Base-by-base conservation (phyloP, 2,797 vertebrate species). In the Geotrypetes seraphini region DNA sequence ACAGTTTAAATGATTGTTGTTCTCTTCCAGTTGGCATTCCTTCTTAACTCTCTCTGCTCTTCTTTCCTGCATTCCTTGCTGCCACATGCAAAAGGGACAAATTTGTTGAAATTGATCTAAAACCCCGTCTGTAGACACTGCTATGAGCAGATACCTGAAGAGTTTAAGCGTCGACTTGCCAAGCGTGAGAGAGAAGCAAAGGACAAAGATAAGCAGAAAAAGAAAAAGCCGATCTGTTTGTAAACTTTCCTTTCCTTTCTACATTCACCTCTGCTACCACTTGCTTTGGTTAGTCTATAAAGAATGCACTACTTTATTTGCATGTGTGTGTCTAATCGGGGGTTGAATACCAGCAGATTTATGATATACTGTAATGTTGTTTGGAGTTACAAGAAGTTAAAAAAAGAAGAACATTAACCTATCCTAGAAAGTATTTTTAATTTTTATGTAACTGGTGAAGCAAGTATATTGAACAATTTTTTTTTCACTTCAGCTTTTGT, bases 41-140 rank as follows among this genome's bases (percentile, higher is more conserved):
- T 45, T 50, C 54, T 68, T 72, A 72, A 73, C 49, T 30, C 48
- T 36, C n/a, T 70, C 45, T 58, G 27, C 36, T 70, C 21, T 75
- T 73, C 42, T 71, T 31, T 71, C 52, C 58, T 63, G 57, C 69
- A 9, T 66, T 61, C 64, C 60, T 63, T 59, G 60, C 39, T 61
- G 41, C 46, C 45, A 39, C 60, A 36, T 61, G 67, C 66, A 53
- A 63, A 85, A 97, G 92, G 80, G 87, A 96, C 76, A 98, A 92
- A 57, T 98, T 98, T 91, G 89, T 97, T 80, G 95, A 96, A 76
- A 85, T 98, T 66, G 95, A 98, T 75, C 79, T 98, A 73, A 97
- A 94, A 73, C 95, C n/a, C 95, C n/a, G 87, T 96, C 75, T 98
- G 95, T 82, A 98, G 92, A 68, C 88, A 85, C 74, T 98, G 95